Conservation (phyloP, 2,113 vertebrate species). For the Serinus canaria region DNA sequence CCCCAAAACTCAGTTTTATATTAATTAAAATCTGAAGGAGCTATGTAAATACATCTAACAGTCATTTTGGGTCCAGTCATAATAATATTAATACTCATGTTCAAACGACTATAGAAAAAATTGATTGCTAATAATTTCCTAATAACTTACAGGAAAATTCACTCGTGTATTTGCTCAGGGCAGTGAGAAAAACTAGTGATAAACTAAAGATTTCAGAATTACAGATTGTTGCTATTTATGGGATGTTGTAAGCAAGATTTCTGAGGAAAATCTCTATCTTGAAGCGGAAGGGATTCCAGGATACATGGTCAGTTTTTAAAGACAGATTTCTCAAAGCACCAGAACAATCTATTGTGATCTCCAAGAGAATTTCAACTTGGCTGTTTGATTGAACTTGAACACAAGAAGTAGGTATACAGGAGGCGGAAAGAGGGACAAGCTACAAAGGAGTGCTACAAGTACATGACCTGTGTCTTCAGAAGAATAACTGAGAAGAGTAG, state of each 20-base stretch:
- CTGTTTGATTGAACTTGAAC: neutral
- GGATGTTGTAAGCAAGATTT: neutral
- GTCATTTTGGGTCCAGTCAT: neutral
- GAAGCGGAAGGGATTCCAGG: neutral
- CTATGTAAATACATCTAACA: neutral
- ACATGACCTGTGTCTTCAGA: neutral
- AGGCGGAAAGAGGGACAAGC: neutral
- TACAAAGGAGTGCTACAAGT: neutral
- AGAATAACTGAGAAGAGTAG: neutral
- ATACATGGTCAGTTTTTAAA: neutral
- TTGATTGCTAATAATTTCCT: neutral
- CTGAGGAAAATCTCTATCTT: neutral
- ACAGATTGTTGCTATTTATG: neutral
- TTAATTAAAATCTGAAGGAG: neutral
- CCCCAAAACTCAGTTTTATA: neutral
- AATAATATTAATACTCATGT: neutral
- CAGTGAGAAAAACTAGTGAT: neutral
- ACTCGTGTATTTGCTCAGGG: neutral
- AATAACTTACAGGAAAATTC: neutral
- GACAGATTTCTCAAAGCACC: neutral
- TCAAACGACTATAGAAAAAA: neutral
- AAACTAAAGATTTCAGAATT: neutral
- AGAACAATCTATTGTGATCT: neutral
- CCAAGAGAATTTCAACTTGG: neutral
- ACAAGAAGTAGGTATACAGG: neutral